These are phyloP conservation scores for Diadophis punctatus DNA, from an alignment of 2,113 vertebrate genomes.

Conservation along the genomic window DNA sequence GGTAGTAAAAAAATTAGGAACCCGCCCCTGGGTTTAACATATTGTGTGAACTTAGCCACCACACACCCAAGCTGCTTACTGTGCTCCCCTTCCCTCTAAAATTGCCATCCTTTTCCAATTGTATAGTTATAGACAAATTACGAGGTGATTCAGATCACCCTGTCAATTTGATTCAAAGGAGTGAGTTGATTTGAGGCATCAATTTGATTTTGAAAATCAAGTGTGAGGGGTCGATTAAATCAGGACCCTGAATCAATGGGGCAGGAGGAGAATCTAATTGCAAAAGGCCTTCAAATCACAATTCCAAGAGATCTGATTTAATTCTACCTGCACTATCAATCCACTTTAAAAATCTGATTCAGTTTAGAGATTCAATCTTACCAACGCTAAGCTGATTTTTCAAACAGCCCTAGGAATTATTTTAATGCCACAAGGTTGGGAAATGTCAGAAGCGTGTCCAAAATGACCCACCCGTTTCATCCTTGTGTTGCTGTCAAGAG, in stretches of 20 bases:
- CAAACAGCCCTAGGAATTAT: not conserved
- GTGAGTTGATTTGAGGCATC: not conserved
- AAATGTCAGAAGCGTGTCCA: not conserved
- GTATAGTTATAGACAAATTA: not conserved
- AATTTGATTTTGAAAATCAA: not conserved
- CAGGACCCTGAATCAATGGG: not conserved
- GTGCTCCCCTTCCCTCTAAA: not conserved
- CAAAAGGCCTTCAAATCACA: not conserved
- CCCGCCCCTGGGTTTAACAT: no score
- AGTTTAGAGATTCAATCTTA: not conserved
- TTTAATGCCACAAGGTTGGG: not conserved
- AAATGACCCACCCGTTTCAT: not conserved
- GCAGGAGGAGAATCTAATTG: not conserved
- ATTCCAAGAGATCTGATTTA: not conserved
- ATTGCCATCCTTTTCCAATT: not conserved
- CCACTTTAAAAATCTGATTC: not conserved
- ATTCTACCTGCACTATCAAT: not conserved
- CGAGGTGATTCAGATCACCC: not conserved
- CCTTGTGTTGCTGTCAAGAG: not conserved
- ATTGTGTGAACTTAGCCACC: not conserved
- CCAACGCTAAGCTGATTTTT: not conserved
- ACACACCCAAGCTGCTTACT: not conserved
- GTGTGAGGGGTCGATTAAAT: not conserved
- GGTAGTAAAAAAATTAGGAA: no score
- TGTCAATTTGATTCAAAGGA: not conserved